Conservation (phyloP, 1,140 invertebrate species). For the Saccostrea echinata region DNA sequence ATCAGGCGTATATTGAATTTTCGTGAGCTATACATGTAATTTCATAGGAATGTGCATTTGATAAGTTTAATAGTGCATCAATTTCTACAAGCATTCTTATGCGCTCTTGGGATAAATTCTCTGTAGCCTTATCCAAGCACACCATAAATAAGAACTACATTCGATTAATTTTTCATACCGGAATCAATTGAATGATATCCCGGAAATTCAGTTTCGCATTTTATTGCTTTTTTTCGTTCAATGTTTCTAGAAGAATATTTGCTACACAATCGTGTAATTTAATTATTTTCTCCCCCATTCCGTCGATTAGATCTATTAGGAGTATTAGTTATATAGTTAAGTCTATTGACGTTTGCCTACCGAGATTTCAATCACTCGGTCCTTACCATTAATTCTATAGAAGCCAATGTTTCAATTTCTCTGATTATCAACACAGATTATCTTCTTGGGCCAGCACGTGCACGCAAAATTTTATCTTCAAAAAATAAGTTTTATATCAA, state of each 20-base stretch:
- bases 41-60: too few species aligned
- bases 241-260: slow-evolving; percentile 12
- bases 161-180: not conserved
- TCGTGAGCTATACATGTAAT: too few species aligned
- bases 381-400: not conserved
- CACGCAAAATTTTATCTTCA: not conserved
- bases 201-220: slow-evolving; percentile 25
- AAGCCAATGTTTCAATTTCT: slow-evolving; percentile 27
- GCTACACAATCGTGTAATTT: slow-evolving; percentile 7
- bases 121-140: not conserved
- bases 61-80: not conserved
- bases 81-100: not conserved
- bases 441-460: not conserved
- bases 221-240: not conserved
- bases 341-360: not conserved
- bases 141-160: not conserved
- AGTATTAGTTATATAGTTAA: slow-evolving; percentile 17
- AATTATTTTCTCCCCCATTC: not conserved
- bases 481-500: slow-evolving; percentile 27
- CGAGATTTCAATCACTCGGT: not conserved
- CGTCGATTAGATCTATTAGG: slow-evolving; percentile 33
- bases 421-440: not conserved
- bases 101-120: not conserved
- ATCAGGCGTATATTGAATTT: too few species aligned
- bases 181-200: slow-evolving; percentile 15